Evolutionary conservation across 2,797 vertebrate genomes (phyloP).

Genomic region (Sebastes ruberrimus): DNA sequence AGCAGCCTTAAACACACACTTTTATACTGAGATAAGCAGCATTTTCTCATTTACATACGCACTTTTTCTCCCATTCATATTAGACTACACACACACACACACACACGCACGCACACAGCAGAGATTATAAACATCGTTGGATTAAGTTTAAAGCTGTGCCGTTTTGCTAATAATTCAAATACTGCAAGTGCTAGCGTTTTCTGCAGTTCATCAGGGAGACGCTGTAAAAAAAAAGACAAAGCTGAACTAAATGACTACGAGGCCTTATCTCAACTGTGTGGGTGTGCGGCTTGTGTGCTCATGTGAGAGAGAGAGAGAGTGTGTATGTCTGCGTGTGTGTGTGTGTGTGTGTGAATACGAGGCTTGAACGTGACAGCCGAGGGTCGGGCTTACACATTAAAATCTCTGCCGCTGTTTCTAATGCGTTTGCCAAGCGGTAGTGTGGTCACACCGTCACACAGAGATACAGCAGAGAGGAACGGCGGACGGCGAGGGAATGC

Average conservation of each 20-base stretch:
- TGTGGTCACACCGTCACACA: conserved; percentile 2
- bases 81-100: conserved; percentile 16
- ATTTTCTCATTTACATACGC: conserved; percentile 49
- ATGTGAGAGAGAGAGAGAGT: background rate
- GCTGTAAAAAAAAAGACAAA: conserved; percentile 64
- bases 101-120: background rate
- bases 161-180: conserved; percentile 73
- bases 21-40: conserved; percentile 46
- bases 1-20: background rate
- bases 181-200: conserved; percentile 63
- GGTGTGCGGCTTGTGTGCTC: conserved; percentile 50
- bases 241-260: conserved; percentile 72
- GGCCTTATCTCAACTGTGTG: conserved; percentile 70
- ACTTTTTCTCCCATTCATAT: conserved; percentile 42
- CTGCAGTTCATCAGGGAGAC: conserved; percentile 62
- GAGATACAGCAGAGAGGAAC: background rate
- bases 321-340: conserved; percentile 3
- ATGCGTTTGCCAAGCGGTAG: conserved; percentile 47
- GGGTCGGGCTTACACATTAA: conserved; percentile 43
- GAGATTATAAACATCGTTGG: conserved; percentile 62
- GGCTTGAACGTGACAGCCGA: conserved; percentile 47
- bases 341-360: background rate
- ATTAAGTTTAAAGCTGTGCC: conserved; percentile 66
- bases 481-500: background rate
- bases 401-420: conserved; percentile 42